These are phyloP conservation scores for Listronotus oregonensis DNA, from an alignment of 1,140 invertebrate genomes.

Conservation along the genomic window DNA sequence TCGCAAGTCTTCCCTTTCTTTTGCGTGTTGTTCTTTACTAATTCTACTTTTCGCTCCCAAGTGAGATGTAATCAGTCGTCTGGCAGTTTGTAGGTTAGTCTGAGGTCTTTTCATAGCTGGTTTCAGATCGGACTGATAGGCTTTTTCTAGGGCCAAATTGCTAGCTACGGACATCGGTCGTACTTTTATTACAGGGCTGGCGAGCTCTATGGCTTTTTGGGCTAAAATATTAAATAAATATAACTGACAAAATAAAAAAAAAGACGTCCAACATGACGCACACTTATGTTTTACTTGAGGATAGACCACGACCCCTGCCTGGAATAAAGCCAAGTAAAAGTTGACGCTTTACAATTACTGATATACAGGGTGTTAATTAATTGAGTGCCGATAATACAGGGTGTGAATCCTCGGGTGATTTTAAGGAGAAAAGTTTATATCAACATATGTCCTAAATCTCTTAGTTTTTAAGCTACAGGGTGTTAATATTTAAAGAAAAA, in stretches of 20 bases:
- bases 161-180: constrained; percentile 49
- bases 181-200: constrained; percentile 51
- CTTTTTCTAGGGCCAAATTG: constrained; percentile 41
- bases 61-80: constrained; percentile 52
- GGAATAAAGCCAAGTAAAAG: no score
- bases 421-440: no score
- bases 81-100: constrained; percentile 53
- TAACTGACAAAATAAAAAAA: constrained; percentile 3
- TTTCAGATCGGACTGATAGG: constrained; percentile 48
- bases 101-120: constrained; percentile 53
- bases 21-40: constrained; percentile 49
- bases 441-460: no score
- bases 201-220: constrained; percentile 47
- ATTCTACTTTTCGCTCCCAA: constrained; percentile 50
- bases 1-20: constrained; percentile 49
- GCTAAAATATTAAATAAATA: constrained; percentile 40
- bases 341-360: no score
- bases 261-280: no score
- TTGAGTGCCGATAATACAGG: no score
- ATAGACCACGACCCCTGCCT: no score
- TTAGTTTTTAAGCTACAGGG: no score
- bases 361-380: no score
- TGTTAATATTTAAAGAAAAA: no score
- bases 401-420: no score
- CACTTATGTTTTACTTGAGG: not conserved